Evolutionary conservation across 2,113 vertebrate species (phyloP), one percentile per base, ranked within the genome.

Genomic region (Cettia cetti): DNA sequence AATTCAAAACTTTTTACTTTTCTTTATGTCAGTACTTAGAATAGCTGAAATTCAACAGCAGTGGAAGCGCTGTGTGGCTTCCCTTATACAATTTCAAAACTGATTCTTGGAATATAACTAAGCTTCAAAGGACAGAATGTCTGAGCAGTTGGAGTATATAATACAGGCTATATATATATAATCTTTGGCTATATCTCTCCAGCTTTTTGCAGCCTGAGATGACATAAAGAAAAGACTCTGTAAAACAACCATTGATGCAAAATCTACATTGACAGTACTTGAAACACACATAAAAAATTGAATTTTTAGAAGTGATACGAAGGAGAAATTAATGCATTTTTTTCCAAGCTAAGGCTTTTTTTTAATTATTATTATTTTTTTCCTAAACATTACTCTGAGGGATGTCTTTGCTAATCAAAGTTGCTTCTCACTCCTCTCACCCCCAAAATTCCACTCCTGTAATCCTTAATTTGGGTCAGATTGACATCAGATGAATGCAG

Each of bases 401-500:
- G 15, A n/a, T 82, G 21, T 10, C 49, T 91, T 84, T 82, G 42
- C 57, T 91, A 65, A 75, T 42, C 37, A 40, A 27, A 79, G 9
- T 20, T 82, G 9, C 61, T 71, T 19, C 30, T 78, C 20, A 35
- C 45, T 74, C 11, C 21, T 64, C 47, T 92, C 68, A 75, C 56
- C n/a, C 24, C 63, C 12, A 40, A 64, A 71, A 71, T 91, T 93
- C 27, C n/a, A 15, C 33, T 35, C 39, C 30, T 81, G 9, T 84
- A 93, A 87, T 82, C 70, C 65, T 80, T 77, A 49, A 80, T 96
- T 86, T 94, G 64, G 71, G 75, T 56, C 70, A 82, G 50, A 82
- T 11, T 85, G 63, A 26, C 17, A 18, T 77, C 31, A 87, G n/a
- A 44, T 71, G 86, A 95, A 74, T 83, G 69, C 75, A 63, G 84